Base-by-base conservation (phyloP, 1,140 invertebrate genomes). In the Antheraea pernyi region DNA sequence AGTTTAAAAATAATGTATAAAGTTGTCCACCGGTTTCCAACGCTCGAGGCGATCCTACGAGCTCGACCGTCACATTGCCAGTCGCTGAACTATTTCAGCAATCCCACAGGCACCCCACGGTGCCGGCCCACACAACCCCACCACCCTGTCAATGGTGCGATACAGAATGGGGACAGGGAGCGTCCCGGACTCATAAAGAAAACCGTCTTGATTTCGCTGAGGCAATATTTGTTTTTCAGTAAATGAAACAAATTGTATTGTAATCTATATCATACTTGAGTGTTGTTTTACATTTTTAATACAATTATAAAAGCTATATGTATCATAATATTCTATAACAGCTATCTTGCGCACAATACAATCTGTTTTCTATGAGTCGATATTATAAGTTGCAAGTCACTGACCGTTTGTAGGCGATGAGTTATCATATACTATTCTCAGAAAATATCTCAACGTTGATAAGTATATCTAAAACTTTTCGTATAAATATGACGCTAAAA, bases 131-230 rank as follows among this genome's bases (percentile, higher is more conserved):
- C 73, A 67, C 80, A 80, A 86, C 82, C 83, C 85, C 84, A 89
- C 86, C 82, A 86, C 85, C 83, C 79, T 74, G 62, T 62, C 71
- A 72, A 74, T 82, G 79, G 78, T 84, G 83, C 80, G 76, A 68
- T 69, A 72, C 73, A 75, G 71, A 91, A 88, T 85, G 86, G 86
- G 87, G 86, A 84, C 89, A 91, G 83, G 86, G 87, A 81, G 87
- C 82, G 86, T 84, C 86, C 82, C 82, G 69, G 72, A 68, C 73
- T 78, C 81, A 88, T 91, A 91, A 91, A 91, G 89, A 89, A 91
- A 88, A 89, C 81, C 83, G 83, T 88, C 89, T 91, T 91, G 76
- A 68, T 75, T 71, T 68, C 66, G 72, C 83, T 88, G 86, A 81
- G 83, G 88, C 83, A 80, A 86, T 86, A 83, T 89, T 91, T 91